Evolutionary conservation across 2,888 invertebrate genomes (phyloP).

Genomic region (Sinhomidia bicolor): DNA sequence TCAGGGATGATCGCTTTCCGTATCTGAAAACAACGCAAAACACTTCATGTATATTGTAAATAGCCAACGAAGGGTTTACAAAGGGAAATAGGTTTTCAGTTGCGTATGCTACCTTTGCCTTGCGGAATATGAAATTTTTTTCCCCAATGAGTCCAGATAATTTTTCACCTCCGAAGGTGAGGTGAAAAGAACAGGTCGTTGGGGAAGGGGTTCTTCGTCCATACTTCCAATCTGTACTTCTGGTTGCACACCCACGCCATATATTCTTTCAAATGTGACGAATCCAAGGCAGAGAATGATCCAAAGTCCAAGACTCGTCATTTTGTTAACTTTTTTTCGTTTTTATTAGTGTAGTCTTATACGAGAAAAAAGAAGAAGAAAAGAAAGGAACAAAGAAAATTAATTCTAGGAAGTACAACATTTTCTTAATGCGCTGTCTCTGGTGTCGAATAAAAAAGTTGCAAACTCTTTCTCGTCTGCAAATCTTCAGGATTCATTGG

Average conservation of each 20-base stretch:
- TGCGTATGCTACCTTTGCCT: conserved; percentile 43
- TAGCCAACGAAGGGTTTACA: neutral
- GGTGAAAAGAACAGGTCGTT: conserved; percentile 82
- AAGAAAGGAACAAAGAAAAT: conserved; percentile 16
- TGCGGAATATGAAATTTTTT: conserved; percentile 80
- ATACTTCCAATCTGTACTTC: conserved; percentile 70
- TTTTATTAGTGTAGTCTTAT: neutral
- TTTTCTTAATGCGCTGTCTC: too few relatives aligned
- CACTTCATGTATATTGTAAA: too few relatives aligned
- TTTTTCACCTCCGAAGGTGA: conserved; percentile 83
- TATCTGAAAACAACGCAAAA: too few relatives aligned
- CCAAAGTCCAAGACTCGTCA: conserved; percentile 64
- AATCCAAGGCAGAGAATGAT: conserved; percentile 56
- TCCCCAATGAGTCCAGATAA: conserved; percentile 83
- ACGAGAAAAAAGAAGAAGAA: neutral
- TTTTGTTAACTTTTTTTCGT: conserved; percentile 2
- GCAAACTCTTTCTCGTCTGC: neutral
- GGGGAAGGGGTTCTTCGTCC: conserved; percentile 75
- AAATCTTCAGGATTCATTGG: conserved; percentile 1
- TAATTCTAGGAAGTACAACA: too few relatives aligned
- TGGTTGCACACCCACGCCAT: conserved; percentile 45
- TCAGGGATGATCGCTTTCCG: conserved; percentile 55
- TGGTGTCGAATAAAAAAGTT: conserved; percentile 7
- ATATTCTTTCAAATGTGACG: conserved; percentile 61
- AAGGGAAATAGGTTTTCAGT: neutral